These are phyloP conservation scores for Syrmaticus mikado DNA, from an alignment of 2,113 vertebrate genomes.

Conservation along the genomic window DNA sequence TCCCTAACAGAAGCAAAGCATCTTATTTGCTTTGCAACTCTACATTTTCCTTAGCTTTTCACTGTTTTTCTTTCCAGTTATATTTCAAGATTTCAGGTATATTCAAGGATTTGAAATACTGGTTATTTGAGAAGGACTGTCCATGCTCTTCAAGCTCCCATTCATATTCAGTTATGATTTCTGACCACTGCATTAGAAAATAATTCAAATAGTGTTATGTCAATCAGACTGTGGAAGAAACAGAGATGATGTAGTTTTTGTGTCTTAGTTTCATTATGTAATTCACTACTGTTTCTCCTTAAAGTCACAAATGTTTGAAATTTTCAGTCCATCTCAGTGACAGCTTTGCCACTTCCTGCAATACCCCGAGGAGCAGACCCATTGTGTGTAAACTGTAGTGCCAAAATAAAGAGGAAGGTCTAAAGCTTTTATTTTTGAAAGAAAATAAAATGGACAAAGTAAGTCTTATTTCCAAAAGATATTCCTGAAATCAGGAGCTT, in stretches of 20 bases:
- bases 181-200: neutral
- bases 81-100: neutral
- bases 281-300: no score
- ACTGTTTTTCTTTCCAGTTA: neutral
- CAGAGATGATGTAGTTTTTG: neutral
- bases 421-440: neutral
- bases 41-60: neutral
- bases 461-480: neutral
- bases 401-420: neutral
- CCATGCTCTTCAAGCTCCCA: neutral
- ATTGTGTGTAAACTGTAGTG: neutral
- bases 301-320: neutral
- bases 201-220: neutral
- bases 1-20: neutral
- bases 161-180: neutral
- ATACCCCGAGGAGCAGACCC: neutral
- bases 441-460: neutral
- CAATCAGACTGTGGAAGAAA: neutral
- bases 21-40: neutral
- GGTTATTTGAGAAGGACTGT: neutral
- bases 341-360: neutral
- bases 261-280: neutral
- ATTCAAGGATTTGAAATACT: neutral
- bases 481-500: neutral
- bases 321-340: neutral